Evolutionary conservation across 2,113 vertebrate genomes (phyloP).

Genomic region (Catharus bicknelli): DNA sequence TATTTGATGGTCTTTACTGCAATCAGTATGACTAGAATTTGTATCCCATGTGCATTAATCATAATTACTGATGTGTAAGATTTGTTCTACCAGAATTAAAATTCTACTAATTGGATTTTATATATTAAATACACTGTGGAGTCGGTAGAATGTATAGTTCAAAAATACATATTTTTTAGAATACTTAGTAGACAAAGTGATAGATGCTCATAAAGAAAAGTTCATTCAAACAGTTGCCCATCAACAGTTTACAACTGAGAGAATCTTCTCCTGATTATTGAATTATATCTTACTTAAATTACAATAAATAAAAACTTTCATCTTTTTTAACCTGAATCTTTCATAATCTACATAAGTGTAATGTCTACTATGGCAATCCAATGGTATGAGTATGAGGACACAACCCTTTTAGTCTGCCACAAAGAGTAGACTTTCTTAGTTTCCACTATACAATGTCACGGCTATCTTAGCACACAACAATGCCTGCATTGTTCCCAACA

Average conservation of each 20-base stretch:
- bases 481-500: not conserved
- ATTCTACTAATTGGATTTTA: not conserved
- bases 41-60: not conserved
- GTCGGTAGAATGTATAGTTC: not conserved
- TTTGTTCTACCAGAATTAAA: not conserved
- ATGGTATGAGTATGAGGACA: not conserved
- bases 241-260: not conserved
- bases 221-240: not conserved
- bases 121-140: not conserved
- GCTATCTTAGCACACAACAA: not conserved
- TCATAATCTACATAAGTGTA: not conserved
- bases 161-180: not conserved
- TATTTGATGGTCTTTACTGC: not conserved
- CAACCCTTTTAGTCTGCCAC: not conserved
- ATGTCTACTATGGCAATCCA: not conserved
- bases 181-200: not conserved
- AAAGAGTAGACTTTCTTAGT: not conserved
- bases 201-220: not conserved
- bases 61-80: not conserved
- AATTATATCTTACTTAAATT: not conserved
- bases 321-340: not conserved
- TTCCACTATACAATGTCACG: not conserved
- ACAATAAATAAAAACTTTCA: not conserved
- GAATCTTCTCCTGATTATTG: not conserved
- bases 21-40: not conserved